These are phyloP conservation scores for Aptenodytes forsteri DNA, from an alignment of 2,113 vertebrate genomes.

Conservation along the genomic window DNA sequence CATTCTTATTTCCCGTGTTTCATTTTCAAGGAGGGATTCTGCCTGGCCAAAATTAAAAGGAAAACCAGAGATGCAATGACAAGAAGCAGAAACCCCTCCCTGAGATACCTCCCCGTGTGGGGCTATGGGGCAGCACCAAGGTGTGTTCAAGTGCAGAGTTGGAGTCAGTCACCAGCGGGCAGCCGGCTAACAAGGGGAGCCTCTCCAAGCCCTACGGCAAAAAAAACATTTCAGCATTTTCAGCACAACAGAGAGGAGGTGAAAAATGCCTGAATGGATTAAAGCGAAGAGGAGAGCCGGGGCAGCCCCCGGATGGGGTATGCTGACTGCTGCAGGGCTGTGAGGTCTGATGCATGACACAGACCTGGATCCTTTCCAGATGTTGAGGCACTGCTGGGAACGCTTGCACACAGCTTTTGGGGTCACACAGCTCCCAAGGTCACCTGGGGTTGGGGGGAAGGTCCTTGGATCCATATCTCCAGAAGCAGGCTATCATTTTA, in stretches of 20 bases:
- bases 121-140: neutral
- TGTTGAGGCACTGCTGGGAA: neutral
- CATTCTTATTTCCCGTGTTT: neutral
- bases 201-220: neutral
- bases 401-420: neutral
- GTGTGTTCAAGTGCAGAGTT: neutral
- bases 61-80: neutral
- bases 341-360: neutral
- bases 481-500: neutral
- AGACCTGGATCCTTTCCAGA: neutral
- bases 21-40: neutral
- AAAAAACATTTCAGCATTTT: neutral
- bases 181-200: neutral
- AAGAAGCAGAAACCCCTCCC: neutral
- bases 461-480: neutral
- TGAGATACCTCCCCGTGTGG: neutral
- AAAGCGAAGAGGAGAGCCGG: neutral
- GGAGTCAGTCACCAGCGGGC: neutral
- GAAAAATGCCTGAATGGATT: neutral
- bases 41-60: neutral
- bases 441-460: neutral
- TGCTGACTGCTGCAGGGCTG: neutral
- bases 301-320: accelerated
- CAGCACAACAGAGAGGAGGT: neutral
- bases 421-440: neutral